Base-by-base conservation (phyloP, 2,797 vertebrate species). In the Macropus fuliginosus region DNA sequence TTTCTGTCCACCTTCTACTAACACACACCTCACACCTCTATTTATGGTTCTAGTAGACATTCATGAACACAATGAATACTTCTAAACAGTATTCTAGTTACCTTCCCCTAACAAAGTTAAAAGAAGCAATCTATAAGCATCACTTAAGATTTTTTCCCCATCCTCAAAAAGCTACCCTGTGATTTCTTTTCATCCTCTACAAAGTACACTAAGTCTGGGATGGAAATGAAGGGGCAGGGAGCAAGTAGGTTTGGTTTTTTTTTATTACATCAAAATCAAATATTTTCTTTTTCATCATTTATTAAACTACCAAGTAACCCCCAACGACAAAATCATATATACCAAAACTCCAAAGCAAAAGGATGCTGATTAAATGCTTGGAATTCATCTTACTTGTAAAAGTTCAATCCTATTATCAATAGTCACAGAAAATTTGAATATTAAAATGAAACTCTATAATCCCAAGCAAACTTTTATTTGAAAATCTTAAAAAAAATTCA, bases 381-480 rank as follows among this genome's bases (percentile, higher is more conserved):
- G 50, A 52, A 31, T 95, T 91, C 90, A 94, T 91, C 90, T 93
- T 55, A 96, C 91, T 56, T 90, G 59, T 56, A 95, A 95, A 95
- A 95, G 21, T 93, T 96, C 92, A 93, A 93, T 87, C 97, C 59
- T 97, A 95, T 94, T 94, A 97, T 57, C 90, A 96, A 92, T 94
- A 94, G 95, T 56, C 91, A 97, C 91, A 97, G 50, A 95, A 21
- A 74, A 97, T 74, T 56, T 24, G 50, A 93, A 95, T 96, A 96
- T 90, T 96, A 95, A 94, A 95, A 94, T 54, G 56, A 56, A 28
- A 87, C 91, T 18, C 54, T 93, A 55, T 91, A 81, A 95, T 87
- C 91, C 55, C 59, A 95, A 91, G 94, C 52, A 92, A 91, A 95
- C 40, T 21, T 96, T 62, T n/a, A 92, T 28, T 89, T 91, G 91